Evolutionary conservation across 2,888 invertebrate species (phyloP), one percentile per base, ranked within the genome.

Genomic region (Diloba caeruleocephala): DNA sequence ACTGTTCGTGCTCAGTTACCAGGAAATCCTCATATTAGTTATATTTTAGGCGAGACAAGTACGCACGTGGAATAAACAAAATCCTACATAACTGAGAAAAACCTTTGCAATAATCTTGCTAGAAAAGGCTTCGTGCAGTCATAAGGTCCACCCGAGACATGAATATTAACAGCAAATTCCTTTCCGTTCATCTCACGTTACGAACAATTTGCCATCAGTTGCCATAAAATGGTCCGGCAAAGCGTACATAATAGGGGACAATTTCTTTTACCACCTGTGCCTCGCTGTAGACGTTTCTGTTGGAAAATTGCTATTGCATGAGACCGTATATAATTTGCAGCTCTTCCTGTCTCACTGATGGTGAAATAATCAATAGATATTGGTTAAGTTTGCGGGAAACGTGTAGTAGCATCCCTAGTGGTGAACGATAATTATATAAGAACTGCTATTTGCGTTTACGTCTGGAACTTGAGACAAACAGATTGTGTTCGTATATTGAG

Each of bases 261-360:
- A 89, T 89, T 89, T 85, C 85, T 84, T 86, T 80, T 74, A 78
- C 82, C 90, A 90, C 89, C 90, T 90, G 90, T 81, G 84, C 76
- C 85, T 41, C 50, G 36, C 56, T 65, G 67, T 75, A 67, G 68
- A 60, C 45, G 43, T 53, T 69, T 70, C 51, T 69, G 66, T 50
- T 59, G 38, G 52, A 45, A 67, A 70, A 71, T 73, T 68, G 57
- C 69, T 64, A 71, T 74, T 70, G 71, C 69, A 72, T 65, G 71
- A 52, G 71, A 56, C 73, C 63, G 55, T 62, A 55, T 63, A 74
- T 74, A 72, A 77, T 75, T 76, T 69, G 65, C 56, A 60, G 58
- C 61, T 49, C 13, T 63, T 54, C 48, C 50, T 56, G 66, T 46
- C 59, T 36, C 45, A 5, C n/a, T 49, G 49, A 58, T 66, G 51